These are phyloP conservation scores for Gallinago undulata DNA, from an alignment of 2,113 vertebrate genomes.

Conservation along the genomic window DNA sequence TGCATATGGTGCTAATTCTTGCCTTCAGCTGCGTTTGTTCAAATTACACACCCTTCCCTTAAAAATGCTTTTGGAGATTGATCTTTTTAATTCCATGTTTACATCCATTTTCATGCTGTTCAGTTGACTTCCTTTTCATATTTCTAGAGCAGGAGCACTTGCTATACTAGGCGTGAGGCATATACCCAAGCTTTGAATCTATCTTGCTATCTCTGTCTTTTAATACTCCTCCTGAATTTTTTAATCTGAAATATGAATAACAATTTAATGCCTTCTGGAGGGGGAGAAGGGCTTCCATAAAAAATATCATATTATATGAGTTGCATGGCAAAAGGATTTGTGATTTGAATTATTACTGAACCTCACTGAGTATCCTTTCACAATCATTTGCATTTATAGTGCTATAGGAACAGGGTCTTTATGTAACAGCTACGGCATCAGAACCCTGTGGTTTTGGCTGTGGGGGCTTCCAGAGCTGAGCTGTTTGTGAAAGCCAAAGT, in stretches of 20 bases:
- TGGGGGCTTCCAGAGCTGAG: not conserved
- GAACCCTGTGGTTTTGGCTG: conserved; percentile 4
- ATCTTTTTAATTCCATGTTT: conserved; percentile 53
- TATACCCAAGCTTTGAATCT: conserved; percentile 11
- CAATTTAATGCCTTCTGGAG: conserved; percentile 67
- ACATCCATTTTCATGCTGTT: conserved; percentile 49
- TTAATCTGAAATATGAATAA: conserved; percentile 71
- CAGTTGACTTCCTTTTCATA: conserved; percentile 15
- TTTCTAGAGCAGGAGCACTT: conserved; percentile 30
- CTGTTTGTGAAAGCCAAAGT: not conserved
- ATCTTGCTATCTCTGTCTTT: conserved; percentile 54
- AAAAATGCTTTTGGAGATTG: conserved; percentile 35
- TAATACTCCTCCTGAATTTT: conserved; percentile 61
- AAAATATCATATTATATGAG: conserved; percentile 49
- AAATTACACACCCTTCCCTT: conserved; percentile 42
- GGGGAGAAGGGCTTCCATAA: conserved; percentile 42
- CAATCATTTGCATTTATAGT: conserved; percentile 55
- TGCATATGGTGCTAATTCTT: conserved; percentile 45
- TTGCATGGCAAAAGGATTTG: conserved; percentile 70
- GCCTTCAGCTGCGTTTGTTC: conserved; percentile 34
- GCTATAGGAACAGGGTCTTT: conserved; percentile 45
- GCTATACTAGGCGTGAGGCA: not conserved
- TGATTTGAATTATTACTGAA: conserved; percentile 72
- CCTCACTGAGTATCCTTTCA: conserved; percentile 35
- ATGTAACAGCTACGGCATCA: not conserved